These are phyloP conservation scores for Pyrrhosoma nymphula DNA, from an alignment of 2,888 invertebrate species.

Conservation along the genomic window DNA sequence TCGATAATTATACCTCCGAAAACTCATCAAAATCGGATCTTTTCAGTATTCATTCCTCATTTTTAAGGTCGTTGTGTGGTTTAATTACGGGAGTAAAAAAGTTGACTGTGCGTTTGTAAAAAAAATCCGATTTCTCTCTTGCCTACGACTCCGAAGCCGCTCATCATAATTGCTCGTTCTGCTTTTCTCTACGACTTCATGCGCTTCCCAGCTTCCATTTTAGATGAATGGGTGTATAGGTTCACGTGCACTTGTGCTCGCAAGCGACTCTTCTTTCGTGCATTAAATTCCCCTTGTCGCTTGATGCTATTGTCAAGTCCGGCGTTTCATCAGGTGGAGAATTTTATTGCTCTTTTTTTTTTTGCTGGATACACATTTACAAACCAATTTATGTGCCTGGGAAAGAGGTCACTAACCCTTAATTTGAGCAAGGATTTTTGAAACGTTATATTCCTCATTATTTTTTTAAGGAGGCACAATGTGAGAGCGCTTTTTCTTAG, in stretches of 20 bases:
- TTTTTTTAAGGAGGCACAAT: too few relatives aligned
- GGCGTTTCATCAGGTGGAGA: neutral
- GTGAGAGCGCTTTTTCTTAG: too few relatives aligned
- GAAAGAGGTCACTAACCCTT: neutral
- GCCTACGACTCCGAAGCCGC: neutral
- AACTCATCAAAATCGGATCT: neutral
- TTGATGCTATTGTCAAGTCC: too few relatives aligned
- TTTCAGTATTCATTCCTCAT: neutral
- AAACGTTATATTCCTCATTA: too few relatives aligned
- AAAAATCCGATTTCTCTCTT: neutral
- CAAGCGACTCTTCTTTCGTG: neutral
- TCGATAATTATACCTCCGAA: neutral
- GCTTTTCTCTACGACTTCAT: neutral
- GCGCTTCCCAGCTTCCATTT: neutral
- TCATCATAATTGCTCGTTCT: neutral
- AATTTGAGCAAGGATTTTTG: neutral
- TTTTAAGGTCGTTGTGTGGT: neutral
- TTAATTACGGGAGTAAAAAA: neutral
- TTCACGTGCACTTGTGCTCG: neutral
- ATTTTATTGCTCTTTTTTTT: neutral
- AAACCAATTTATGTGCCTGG: neutral
- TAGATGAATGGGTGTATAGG: neutral
- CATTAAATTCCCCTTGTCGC: neutral
- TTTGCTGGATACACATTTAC: neutral
- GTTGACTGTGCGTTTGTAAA: neutral